Evolutionary conservation across 2,888 invertebrate species (phyloP), one percentile per base, ranked within the genome.

Genomic region (Orgyia antiqua): DNA sequence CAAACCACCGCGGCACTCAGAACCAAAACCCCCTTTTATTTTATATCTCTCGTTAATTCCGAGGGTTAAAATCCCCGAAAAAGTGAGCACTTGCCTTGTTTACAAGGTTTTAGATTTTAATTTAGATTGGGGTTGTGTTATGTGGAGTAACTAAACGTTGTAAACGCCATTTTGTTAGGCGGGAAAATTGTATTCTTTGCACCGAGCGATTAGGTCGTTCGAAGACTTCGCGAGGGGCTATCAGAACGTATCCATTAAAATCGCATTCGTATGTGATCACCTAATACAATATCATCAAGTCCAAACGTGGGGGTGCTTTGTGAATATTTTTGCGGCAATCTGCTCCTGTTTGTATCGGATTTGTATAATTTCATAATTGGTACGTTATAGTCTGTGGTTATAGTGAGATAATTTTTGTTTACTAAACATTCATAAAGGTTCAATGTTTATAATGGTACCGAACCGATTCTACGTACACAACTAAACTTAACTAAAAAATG

Each of bases 91-190:
- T 87, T 86, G 87, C 77, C 87, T 87, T 87, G 87, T 87, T 87
- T 87, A 87, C 87, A 87, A 87, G 87, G 87, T 84, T 87, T 87
- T 87, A 87, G 87, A 87, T 87, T 87, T 87, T 87, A 87, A 87
- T 87, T 87, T 87, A 87, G 87, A 87, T 87, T 87, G 86, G 87
- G 87, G 87, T 80, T 55, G 74, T 32, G 41, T 39, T 33, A 27
- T 31, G 30, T 49, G 42, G 30, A 47, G 44, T 34, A 45, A 37
- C 57, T 45, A 68, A 79, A 70, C 42, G 74, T 45, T 71, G 51
- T 72, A 84, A 74, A 50, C 58, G 70, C 42, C 68, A 49, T 10
- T 30, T 21, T 34, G 32, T 47, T 38, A 38, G 44, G 47, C 59
- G 56, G 46, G 43, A 50, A 65, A 68, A 65, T 54, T 62, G 45